Percentiles rank a stretch among this genome's conserved stretches.
Conservation (phyloP, 2,113 vertebrate species). For the Tympanuchus pallidicinctus region DNA sequence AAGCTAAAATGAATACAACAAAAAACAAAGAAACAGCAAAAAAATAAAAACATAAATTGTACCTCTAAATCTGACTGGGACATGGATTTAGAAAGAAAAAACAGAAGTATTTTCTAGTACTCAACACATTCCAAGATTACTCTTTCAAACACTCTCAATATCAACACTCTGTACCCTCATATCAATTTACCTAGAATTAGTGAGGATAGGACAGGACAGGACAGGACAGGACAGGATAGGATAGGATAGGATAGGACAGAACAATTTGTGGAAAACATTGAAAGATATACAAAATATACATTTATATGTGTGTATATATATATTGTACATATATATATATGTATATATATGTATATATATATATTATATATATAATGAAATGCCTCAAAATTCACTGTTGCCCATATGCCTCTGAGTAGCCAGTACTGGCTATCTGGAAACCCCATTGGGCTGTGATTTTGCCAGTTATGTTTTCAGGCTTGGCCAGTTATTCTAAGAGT, state of each 20-base stretch:
- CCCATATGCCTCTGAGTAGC: background rate
- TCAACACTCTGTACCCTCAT: background rate
- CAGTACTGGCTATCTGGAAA: slow-evolving; percentile 34
- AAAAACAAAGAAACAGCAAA: background rate
- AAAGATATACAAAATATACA: background rate
- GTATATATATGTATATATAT: background rate
- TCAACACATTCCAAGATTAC: background rate
- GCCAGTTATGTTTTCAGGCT: slow-evolving; percentile 33
- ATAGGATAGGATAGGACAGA: background rate
- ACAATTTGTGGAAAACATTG: background rate
- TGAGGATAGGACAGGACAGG: background rate
- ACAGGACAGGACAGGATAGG: background rate
- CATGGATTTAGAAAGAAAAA: background rate
- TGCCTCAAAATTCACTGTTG: background rate
- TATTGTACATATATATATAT: background rate
- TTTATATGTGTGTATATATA: background rate
- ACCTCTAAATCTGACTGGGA: background rate
- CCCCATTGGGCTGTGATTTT: background rate
- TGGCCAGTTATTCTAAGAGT: slow-evolving; percentile 24
- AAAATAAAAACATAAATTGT: background rate
- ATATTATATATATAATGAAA: slow-evolving; percentile 7
- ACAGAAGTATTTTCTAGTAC: background rate
- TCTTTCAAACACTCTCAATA: background rate
- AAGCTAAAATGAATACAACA: background rate
- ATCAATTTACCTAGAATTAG: background rate